phyloP scores from a whole-genome alignment of 2,888 invertebrate species.

The Melipona bicolor region DNA sequence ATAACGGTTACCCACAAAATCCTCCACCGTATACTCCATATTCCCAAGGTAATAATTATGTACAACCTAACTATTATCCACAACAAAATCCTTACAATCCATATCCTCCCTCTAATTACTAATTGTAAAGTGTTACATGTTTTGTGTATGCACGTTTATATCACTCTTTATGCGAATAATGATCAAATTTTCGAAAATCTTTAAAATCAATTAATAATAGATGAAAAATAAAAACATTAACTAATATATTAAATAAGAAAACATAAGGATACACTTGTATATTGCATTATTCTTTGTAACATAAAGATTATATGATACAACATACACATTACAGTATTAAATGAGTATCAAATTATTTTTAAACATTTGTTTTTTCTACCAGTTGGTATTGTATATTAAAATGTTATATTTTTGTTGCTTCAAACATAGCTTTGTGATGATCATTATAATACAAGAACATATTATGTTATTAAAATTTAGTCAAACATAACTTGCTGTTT shows the following conservation, averaged over 20 bases:
- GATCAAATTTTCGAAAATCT: neutral
- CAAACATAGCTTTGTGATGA: constrained; percentile 57
- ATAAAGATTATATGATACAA: constrained; percentile 26
- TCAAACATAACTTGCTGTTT: constrained; percentile 76
- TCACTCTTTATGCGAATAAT: constrained; percentile 7
- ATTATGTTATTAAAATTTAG: constrained; percentile 72
- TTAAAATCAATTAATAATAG: neutral
- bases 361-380: constrained; percentile 37
- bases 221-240: constrained; percentile 8
- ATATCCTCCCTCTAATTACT: constrained; percentile 72
- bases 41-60: constrained; percentile 63
- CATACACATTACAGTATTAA: constrained; percentile 20
- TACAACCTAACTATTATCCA: constrained; percentile 70
- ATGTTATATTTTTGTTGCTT: constrained; percentile 55
- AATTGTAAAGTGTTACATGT: constrained; percentile 42
- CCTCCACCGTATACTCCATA: constrained; percentile 80
- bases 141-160: constrained; percentile 32
- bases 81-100: constrained; percentile 78
- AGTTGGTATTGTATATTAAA: constrained; percentile 41
- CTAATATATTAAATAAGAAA: neutral
- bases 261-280: constrained; percentile 2
- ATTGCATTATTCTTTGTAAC: constrained; percentile 26
- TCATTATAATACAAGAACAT: constrained; percentile 54
- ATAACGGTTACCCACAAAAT: constrained; percentile 76
- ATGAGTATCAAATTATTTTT: constrained; percentile 31